phyloP scores from a whole-genome alignment of 1,140 invertebrate species.

The Drosophila melanica region DNA sequence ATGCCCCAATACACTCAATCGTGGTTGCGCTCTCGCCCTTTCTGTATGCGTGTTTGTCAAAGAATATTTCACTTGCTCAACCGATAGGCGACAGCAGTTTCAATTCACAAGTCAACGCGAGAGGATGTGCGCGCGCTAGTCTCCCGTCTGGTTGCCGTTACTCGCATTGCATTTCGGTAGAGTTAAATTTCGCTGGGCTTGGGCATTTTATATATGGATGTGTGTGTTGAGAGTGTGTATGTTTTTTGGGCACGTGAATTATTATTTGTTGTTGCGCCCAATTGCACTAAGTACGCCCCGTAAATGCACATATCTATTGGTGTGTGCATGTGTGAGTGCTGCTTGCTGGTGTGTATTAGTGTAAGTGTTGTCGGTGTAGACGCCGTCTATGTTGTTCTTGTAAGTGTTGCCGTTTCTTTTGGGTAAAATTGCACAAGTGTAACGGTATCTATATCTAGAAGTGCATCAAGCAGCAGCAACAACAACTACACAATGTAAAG shows the following conservation, averaged over 20 bases:
- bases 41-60: constrained; percentile 7
- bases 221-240: constrained; percentile 1
- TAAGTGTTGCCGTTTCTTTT: constrained; percentile 54
- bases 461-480: constrained; percentile 47
- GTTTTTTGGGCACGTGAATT: constrained; percentile 59
- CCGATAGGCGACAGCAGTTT: constrained; percentile 46
- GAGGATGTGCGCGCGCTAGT: constrained; percentile 24
- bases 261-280: constrained; percentile 56
- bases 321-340: constrained; percentile 5
- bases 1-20: no score
- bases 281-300: constrained; percentile 55
- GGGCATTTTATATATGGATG: constrained; percentile 15
- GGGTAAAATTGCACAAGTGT: constrained; percentile 78
- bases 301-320: background rate
- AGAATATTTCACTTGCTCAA: constrained; percentile 47
- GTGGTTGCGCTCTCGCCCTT: background rate
- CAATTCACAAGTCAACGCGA: constrained; percentile 37
- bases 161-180: constrained; percentile 41
- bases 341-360: constrained; percentile 38
- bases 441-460: constrained; percentile 71
- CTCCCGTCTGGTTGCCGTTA: constrained; percentile 23
- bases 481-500: constrained; percentile 56
- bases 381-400: constrained; percentile 28
- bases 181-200: constrained; percentile 49
- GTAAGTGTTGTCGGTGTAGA: constrained; percentile 62